phyloP scores from a whole-genome alignment of 1,140 invertebrate species.

The Ceratina japonica region DNA sequence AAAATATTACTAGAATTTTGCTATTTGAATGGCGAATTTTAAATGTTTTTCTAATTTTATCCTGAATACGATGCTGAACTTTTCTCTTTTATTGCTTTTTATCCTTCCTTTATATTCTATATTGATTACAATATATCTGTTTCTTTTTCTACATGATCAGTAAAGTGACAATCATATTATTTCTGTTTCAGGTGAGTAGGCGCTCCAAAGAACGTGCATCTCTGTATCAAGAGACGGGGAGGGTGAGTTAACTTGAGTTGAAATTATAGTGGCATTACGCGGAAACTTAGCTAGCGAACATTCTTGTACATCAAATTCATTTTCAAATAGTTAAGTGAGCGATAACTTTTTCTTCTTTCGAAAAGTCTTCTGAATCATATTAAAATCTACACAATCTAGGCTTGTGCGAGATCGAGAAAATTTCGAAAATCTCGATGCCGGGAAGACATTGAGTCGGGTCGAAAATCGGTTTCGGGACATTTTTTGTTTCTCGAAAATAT shows the following conservation, averaged over 20 bases:
- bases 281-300: background rate
- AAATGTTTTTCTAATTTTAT: no score
- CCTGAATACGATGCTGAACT: no score
- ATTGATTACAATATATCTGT: background rate
- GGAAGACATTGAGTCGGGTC: no score
- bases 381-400: no score
- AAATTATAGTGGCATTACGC: slow-evolving; percentile 33
- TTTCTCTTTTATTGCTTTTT: background rate
- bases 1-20: no score
- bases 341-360: background rate
- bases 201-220: slow-evolving; percentile 69
- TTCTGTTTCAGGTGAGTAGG: slow-evolving; percentile 75
- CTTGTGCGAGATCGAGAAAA: no score
- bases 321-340: background rate
- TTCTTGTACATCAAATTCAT: background rate
- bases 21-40: no score
- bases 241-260: slow-evolving; percentile 70
- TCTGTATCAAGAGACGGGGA: slow-evolving; percentile 65
- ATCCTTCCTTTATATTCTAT: background rate
- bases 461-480: no score
- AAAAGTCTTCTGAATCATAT: no score
- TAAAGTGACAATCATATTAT: slow-evolving; percentile 32
- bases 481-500: no score
- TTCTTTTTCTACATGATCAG: background rate
- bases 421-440: no score